Evolutionary conservation across 1,140 invertebrate species (phyloP).

Genomic region (Drosophila sulfurigaster): DNA sequence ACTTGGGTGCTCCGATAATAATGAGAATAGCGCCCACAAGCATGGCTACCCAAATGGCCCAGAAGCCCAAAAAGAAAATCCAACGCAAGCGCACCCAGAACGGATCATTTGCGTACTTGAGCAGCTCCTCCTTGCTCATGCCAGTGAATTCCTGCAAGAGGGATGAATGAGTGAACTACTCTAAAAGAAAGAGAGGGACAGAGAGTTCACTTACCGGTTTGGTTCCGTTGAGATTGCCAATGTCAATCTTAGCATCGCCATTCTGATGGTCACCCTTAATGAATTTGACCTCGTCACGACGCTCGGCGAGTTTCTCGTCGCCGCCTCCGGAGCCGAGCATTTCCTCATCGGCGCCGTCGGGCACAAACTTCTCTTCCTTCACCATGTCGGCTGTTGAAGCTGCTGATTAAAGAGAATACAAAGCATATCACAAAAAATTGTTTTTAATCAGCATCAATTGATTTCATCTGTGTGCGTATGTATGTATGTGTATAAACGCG

Average conservation of each 20-base stretch:
- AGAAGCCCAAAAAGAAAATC: constrained; percentile 94
- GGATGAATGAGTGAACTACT: background rate
- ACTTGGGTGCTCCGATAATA: constrained; percentile 93
- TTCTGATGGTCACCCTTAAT: constrained; percentile 90
- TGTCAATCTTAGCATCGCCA: constrained; percentile 94
- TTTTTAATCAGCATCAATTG: constrained; percentile 62
- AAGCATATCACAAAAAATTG: constrained; percentile 35
- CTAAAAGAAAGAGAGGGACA: background rate
- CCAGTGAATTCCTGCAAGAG: constrained; percentile 89
- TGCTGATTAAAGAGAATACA: constrained; percentile 22
- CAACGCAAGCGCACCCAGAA: constrained; percentile 95
- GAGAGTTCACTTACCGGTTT: constrained; percentile 83
- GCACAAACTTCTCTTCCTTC: constrained; percentile 67
- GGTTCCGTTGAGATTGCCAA: constrained; percentile 87
- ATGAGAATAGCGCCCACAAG: constrained; percentile 93
- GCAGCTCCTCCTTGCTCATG: constrained; percentile 95
- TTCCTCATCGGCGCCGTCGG: constrained; percentile 88
- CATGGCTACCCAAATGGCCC: constrained; percentile 94
- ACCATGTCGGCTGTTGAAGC: constrained; percentile 65
- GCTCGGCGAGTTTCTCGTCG: constrained; percentile 87
- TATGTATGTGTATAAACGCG: background rate
- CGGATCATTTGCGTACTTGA: constrained; percentile 96
- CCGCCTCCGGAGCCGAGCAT: constrained; percentile 86
- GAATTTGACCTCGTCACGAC: constrained; percentile 89
- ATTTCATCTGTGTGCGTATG: background rate